Evolutionary conservation across 2,113 vertebrate genomes (phyloP), one percentile per base, ranked within the genome.

Genomic region (Hemicordylus capensis): DNA sequence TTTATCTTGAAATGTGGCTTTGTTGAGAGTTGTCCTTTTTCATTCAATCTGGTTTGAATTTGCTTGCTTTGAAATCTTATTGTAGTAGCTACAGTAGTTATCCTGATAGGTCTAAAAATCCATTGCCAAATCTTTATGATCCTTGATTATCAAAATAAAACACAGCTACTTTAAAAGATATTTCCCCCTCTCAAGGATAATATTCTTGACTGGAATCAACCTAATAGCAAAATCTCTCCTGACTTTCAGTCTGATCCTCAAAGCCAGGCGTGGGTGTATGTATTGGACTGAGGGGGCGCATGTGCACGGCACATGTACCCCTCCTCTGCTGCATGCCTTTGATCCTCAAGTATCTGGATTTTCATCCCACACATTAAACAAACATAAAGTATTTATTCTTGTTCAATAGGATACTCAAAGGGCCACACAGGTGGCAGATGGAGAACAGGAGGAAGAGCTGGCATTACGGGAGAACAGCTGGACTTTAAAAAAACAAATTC

Each of bases 1-100:
- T 31, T 86, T 81, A 78, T 26, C 75, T 83, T 28, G 85, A 83
- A 91, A 87, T 4, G 77, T 88, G 86, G 15, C 6, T 66, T 48
- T 75, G 39, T 17, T 67, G 8, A 26, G 54, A 61, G 90, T n/a
- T 84, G 76, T 3, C 4, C 54, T 66, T n/a, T 83, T 85, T 70
- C 3, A 39, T 9, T 77, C 11, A 89, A 37, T 6, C 4, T 81
- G 63, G 67, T 91, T 61, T 83, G 9, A 83, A 14, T 81, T 74
- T 79, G 9, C 26, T 77, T 61, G 39, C 51, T n/a, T 81, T 85
- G 42, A 56, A 86, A 81, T 84, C 88, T 46, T 22, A 58, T 1
- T 58, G 22, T 79, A 42, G 12, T 20, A 11, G 54, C 9, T 75
- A n/a, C n/a, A 1, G 3, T 81, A 3, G 76, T 90, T 37, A 85